phyloP scores from a whole-genome alignment of 2,888 invertebrate genomes.

The Conops quadrifasciatus region DNA sequence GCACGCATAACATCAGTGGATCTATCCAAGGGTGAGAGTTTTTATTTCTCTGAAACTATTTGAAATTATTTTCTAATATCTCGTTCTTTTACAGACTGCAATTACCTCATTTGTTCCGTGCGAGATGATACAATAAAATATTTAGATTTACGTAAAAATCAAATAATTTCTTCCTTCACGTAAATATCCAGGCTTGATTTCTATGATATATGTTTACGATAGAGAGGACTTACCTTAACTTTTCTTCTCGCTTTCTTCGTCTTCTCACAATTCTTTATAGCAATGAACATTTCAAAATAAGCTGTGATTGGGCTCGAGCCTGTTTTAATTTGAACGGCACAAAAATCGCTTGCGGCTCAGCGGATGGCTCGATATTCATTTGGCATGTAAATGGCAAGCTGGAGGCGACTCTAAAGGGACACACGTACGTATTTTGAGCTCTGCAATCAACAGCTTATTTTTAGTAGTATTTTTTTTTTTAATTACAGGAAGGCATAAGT shows the following conservation, averaged over 20 bases:
- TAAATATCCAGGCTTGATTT: constrained; percentile 69
- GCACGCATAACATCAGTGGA: constrained; percentile 96
- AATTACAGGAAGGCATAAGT: too few relatives aligned
- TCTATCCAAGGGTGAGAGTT: constrained; percentile 80
- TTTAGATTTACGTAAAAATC: constrained; percentile 93
- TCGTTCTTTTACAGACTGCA: constrained; percentile 81
- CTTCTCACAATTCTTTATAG: constrained; percentile 68
- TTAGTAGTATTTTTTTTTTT: neutral
- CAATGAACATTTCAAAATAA: constrained; percentile 93
- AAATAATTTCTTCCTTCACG: constrained; percentile 89
- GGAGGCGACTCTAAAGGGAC: constrained; percentile 82
- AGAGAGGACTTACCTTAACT: neutral
- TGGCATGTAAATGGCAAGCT: constrained; percentile 86
- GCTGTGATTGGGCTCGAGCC: constrained; percentile 93
- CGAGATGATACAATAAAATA: constrained; percentile 95
- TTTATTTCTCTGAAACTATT: neutral
- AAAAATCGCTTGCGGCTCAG: constrained; percentile 89
- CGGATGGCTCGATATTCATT: constrained; percentile 89
- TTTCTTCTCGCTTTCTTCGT: neutral
- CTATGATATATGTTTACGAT: neutral
- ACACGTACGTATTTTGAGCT: constrained; percentile 71
- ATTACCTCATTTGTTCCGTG: constrained; percentile 89
- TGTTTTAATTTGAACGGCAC: constrained; percentile 91
- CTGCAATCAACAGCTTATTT: neutral
- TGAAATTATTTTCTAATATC: neutral